phyloP scores from a whole-genome alignment of 2,797 vertebrate species.

The Synaphobranchus kaupii region DNA sequence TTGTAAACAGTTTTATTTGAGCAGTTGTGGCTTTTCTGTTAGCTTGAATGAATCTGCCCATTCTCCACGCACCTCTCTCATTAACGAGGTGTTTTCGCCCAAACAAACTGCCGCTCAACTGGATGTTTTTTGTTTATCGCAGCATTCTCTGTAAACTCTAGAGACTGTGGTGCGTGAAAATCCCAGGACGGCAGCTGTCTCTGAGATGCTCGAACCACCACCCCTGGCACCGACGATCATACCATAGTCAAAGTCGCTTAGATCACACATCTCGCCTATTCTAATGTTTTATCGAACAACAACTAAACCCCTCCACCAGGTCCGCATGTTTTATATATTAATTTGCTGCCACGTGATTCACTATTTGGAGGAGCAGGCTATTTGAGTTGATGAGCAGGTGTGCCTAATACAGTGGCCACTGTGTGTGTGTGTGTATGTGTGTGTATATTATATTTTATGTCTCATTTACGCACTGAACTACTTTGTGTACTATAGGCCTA shows the following conservation, averaged over 20 bases:
- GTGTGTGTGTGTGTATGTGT: no score
- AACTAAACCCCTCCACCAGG: neutral
- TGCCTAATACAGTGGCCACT: neutral
- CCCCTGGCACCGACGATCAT: neutral
- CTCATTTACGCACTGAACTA: neutral
- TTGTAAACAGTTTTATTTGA: no score
- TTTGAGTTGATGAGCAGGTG: neutral
- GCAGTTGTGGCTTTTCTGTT: no score
- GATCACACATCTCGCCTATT: neutral
- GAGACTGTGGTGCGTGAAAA: neutral
- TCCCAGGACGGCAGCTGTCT: neutral
- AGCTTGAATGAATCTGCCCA: neutral
- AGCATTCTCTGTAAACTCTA: neutral
- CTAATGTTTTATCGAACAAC: neutral
- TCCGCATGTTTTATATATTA: no score
- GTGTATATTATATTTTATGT: neutral
- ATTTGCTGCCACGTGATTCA: no score
- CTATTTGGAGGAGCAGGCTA: neutral
- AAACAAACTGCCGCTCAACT: neutral
- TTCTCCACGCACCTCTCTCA: neutral
- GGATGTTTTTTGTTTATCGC: neutral
- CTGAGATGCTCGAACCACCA: neutral
- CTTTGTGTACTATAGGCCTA: neutral
- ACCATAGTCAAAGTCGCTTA: neutral
- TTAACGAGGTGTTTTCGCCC: neutral